Percentiles rank a stretch among this genome's conserved stretches.
Evolutionary conservation across 2,113 vertebrate species (phyloP).

Genomic region (Gallinago jamesoni): DNA sequence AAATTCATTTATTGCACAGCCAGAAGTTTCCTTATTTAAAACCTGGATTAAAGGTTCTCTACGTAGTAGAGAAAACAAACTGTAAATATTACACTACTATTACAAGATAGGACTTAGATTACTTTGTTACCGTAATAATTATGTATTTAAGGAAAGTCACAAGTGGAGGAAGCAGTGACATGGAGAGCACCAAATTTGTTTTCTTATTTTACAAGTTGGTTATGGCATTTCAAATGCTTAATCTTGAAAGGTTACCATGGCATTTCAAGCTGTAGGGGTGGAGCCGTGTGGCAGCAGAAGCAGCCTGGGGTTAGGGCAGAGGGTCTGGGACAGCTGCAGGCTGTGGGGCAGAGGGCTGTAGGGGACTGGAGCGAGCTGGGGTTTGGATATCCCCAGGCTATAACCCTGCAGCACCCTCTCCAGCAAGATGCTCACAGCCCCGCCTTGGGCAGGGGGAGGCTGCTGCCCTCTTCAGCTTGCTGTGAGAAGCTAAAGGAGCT

Average conservation of each 20-base stretch:
- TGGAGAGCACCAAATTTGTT: not conserved
- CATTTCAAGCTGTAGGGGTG: not conserved
- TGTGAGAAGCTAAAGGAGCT: not conserved
- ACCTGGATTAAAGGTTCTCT: not conserved
- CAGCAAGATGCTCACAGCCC: rapidly evolving
- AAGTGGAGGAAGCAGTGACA: not conserved
- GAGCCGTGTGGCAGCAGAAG: not conserved
- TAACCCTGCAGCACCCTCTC: not conserved
- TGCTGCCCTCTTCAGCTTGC: not conserved
- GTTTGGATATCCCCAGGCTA: not conserved
- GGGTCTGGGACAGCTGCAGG: no score
- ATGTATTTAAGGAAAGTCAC: not conserved
- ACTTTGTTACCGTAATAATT: no score
- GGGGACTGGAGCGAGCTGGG: not conserved
- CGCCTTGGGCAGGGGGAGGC: not conserved
- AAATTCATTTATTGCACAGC: not conserved
- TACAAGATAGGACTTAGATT: not conserved
- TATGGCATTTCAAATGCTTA: not conserved
- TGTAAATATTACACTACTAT: not conserved
- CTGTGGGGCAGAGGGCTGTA: not conserved
- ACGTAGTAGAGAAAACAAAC: not conserved
- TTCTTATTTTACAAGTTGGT: not conserved
- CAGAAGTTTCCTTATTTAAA: not conserved
- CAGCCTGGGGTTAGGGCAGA: not conserved
- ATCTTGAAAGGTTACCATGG: rapidly evolving